These are phyloP conservation scores for Peromyscus californicus DNA, from an alignment of 2,113 vertebrate species.

Conservation along the genomic window DNA sequence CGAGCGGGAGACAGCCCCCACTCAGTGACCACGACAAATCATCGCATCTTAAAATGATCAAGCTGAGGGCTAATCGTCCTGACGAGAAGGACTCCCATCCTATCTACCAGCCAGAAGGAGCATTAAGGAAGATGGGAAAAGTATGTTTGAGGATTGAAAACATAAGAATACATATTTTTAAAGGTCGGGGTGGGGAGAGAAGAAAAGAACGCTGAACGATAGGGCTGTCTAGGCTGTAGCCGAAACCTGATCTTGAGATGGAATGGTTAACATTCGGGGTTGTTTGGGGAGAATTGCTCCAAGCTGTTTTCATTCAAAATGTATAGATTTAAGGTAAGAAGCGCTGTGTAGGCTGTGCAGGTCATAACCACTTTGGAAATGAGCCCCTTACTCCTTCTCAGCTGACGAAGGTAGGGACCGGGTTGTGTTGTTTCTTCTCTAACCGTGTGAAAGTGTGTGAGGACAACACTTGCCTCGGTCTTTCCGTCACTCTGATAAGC, in stretches of 20 bases:
- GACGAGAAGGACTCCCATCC: constrained; percentile 84
- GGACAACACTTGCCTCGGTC: constrained; percentile 51
- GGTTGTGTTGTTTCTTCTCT: constrained; percentile 81
- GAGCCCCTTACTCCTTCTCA: constrained; percentile 84
- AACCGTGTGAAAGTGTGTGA: constrained; percentile 46
- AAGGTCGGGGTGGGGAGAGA: constrained; percentile 1
- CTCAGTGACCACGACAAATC: constrained; percentile 87
- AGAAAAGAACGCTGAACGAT: constrained; percentile 81
- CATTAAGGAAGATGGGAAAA: constrained; percentile 86
- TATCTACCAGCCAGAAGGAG: constrained; percentile 81
- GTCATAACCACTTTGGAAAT: constrained; percentile 87
- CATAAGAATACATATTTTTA: constrained; percentile 87
- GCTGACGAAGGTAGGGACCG: constrained; percentile 88
- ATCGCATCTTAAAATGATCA: constrained; percentile 87
- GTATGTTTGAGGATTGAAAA: constrained; percentile 87
- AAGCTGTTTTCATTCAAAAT: constrained; percentile 92
- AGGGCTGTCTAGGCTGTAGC: constrained; percentile 86
- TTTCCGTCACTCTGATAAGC: constrained; percentile 73
- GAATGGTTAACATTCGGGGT: constrained; percentile 92
- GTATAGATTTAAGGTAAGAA: constrained; percentile 90
- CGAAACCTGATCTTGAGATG: constrained; percentile 91
- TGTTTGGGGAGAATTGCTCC: constrained; percentile 92
- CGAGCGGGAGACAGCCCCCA: constrained; percentile 61
- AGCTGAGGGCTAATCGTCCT: constrained; percentile 88
- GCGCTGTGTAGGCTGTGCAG: constrained; percentile 83